These are phyloP conservation scores for Smittia sp. DNA, from an alignment of 2,888 invertebrate genomes.

Conservation along the genomic window DNA sequence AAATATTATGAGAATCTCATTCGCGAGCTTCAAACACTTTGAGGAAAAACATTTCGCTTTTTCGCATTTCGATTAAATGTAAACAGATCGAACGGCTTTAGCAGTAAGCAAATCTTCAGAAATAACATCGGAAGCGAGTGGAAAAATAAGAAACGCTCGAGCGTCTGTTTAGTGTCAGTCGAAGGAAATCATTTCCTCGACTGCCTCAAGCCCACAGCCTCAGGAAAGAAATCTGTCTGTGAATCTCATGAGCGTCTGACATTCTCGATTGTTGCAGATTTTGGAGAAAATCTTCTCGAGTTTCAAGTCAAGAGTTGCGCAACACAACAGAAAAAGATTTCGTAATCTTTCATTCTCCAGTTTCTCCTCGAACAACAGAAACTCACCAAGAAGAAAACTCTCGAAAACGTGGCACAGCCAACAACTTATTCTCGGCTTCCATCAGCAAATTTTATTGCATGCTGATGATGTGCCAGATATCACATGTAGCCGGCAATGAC, in stretches of 20 bases:
- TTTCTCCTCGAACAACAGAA: too few relatives aligned
- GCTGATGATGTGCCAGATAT: not conserved
- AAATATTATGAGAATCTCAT: not conserved
- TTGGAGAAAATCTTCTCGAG: not conserved
- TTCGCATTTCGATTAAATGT: slow-evolving; percentile 1
- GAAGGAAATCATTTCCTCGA: not conserved
- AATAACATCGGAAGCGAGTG: not conserved
- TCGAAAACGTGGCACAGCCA: not conserved
- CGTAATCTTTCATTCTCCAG: too few relatives aligned
- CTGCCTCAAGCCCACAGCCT: too few relatives aligned
- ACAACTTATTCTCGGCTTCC: not conserved
- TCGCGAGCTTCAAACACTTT: not conserved
- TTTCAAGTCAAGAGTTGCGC: not conserved
- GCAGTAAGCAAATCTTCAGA: not conserved
- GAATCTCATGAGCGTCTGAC: not conserved
- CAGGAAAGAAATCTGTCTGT: too few relatives aligned
- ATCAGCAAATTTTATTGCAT: not conserved
- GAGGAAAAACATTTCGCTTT: not conserved
- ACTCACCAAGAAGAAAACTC: too few relatives aligned
- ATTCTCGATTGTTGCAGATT: too few relatives aligned
- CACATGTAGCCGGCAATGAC: not conserved
- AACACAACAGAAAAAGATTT: not conserved
- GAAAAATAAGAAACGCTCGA: not conserved
- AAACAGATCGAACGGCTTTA: not conserved
- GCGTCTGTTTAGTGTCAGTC: not conserved